phyloP scores from a whole-genome alignment of 2,888 invertebrate species.

The Sycophila texana region DNA sequence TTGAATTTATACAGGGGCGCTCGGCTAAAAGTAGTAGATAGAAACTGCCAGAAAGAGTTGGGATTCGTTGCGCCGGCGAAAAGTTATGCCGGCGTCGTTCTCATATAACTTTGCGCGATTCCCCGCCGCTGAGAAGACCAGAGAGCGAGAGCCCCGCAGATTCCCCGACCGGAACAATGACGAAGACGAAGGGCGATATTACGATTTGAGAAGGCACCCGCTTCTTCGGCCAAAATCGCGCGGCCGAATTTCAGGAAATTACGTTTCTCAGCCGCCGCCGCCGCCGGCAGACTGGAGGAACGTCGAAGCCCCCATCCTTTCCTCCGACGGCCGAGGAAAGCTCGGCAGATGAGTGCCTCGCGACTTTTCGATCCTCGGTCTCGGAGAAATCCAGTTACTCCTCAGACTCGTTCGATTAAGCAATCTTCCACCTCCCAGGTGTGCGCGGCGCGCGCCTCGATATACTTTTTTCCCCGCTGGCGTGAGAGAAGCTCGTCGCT shows the following conservation, averaged over 20 bases:
- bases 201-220: conserved; percentile 31
- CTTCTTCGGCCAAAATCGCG: conserved; percentile 8
- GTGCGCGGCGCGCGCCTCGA: no score
- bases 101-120: conserved; percentile 43
- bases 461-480: no score
- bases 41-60: conserved; percentile 17
- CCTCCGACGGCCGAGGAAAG: no score
- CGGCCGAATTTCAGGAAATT: conserved; percentile 46
- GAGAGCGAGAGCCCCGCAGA: not conserved
- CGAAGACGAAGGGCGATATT: conserved; percentile 36
- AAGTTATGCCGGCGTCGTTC: conserved; percentile 39
- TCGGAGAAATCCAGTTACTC: no score
- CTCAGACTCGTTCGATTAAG: no score
- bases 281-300: no score
- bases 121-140: not conserved
- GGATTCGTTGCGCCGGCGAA: conserved; percentile 14
- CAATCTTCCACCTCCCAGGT: no score
- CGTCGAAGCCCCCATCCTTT: no score
- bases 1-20: conserved; percentile 38
- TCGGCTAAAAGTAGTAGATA: not conserved
- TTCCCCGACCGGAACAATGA: conserved; percentile 1
- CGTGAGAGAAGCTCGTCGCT: no score
- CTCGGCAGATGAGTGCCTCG: no score
- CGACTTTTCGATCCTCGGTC: no score
- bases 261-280: conserved; percentile 19